Base-by-base conservation (phyloP, 1,140 invertebrate species). In the Acromyrmex charruanus region DNA sequence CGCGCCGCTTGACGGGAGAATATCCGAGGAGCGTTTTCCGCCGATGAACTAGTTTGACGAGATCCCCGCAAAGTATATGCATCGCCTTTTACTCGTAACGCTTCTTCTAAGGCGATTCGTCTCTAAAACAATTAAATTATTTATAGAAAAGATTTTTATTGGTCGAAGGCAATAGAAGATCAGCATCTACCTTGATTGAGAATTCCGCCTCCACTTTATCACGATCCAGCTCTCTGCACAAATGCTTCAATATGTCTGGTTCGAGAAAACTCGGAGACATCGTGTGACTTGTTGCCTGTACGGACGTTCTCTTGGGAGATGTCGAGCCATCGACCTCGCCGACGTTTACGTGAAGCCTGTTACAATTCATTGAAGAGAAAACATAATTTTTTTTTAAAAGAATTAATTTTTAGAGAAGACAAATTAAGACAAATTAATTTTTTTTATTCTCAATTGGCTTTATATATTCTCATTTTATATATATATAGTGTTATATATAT, bases 121-220 rank as follows among this genome's bases (percentile, higher is more conserved):
- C 96, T 95, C 96, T 96, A 82, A 87, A 94, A 85, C 31, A 7
- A 14, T 14, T 28, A 3, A 68, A n/a, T 85, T 53, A 49, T 7
- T 86, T 35, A 21, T 68, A 49, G 7, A 31, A 58, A 63, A 51
- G 4, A 77, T 63, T 55, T 68, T 25, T 39, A 14, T 9, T 44
- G 39, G 39, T 9, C 39, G 39, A 44, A 44, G 39, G 9, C 39
- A 10, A 44, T 44, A 44, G 39, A 44, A 44, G 39, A 44, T 44
- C 10, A 31, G 14, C 75, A 63, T 85, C 72, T 58, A 97, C 97
- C 94, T 97, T 97, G 16, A 94, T 87, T 88, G 97, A 96, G 93
- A 97, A 97, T 94, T 97, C 97, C 89, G 95, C 96, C 90, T 97
- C 97, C 55, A 97, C 96, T 25, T 96, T 95, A 84, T 97, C 96